Evolutionary conservation across 1,140 invertebrate species (phyloP).

Genomic region (Brachionus angularis): DNA sequence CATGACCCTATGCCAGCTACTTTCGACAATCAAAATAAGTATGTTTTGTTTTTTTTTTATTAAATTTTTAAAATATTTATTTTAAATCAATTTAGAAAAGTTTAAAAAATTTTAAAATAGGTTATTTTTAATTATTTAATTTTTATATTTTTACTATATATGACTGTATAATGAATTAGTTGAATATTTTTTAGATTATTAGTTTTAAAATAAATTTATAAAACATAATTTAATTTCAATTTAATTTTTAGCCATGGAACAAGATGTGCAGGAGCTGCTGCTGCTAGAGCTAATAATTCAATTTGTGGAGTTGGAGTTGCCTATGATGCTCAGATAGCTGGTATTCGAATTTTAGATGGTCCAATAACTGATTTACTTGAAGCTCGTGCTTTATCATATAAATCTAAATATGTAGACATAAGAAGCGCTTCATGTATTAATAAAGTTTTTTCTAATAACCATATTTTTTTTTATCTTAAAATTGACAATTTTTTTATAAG

Average conservation of each 20-base stretch:
- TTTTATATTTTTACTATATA: too few species aligned
- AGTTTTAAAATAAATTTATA: not conserved
- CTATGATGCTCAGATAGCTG: constrained; percentile 83
- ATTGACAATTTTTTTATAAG: not conserved
- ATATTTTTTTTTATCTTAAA: not conserved
- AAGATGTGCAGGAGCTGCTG: constrained; percentile 94
- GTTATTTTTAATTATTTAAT: not conserved
- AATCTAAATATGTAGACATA: constrained; percentile 54
- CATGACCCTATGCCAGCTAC: constrained; percentile 44
- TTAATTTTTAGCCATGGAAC: constrained; percentile 75
- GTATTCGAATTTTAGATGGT: constrained; percentile 57
- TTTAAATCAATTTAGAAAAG: not conserved
- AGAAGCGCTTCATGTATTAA: constrained; percentile 58
- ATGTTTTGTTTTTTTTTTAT: too few species aligned
- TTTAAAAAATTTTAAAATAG: not conserved
- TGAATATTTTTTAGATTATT: not conserved
- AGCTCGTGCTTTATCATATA: constrained; percentile 49
- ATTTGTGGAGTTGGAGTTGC: constrained; percentile 93
- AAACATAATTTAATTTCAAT: not conserved
- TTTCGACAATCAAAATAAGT: constrained; percentile 43
- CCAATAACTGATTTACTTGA: constrained; percentile 54
- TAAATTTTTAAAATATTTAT: not conserved
- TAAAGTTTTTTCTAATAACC: not conserved
- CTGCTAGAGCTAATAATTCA: constrained; percentile 90
- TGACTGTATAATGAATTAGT: not conserved